Base-by-base conservation (phyloP, 2,113 vertebrate species). In the Phalacrocorax pelagicus region DNA sequence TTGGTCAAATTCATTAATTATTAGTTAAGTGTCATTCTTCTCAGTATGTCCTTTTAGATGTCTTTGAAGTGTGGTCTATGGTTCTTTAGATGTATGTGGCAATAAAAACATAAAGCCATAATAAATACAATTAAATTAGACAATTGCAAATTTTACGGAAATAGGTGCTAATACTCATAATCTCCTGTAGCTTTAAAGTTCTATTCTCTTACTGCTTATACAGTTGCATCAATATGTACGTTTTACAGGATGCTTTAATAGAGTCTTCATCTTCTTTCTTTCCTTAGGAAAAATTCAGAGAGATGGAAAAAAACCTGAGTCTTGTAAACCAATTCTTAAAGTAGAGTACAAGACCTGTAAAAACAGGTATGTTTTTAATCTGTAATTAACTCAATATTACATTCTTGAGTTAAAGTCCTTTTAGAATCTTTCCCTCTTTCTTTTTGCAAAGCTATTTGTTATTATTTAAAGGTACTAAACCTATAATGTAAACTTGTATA, bases 311-410 rank as follows among this genome's bases (percentile, higher is more conserved):
- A 99, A 99, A 94, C 88, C 98, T 96, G 99, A 99, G 88, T 98
- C 99, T 4, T 99, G 99, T 98, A 99, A 99, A 97, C 99, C 99
- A 22, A 99, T 99, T 91, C 98, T 99, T 87, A 99, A 99, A 98
- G 99, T 99, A 96, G 99, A 99, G 89, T 99, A 99, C 97, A 99
- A 99, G 97, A 99, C 99, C 36, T 99, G 98, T 96, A 99, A 98
- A 97, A 99, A 92, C 98, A 99, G 99, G 99, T 99, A 97, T 70
- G 96, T 78, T 54, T 90, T 74, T 81, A 42, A 46, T 74, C 84
- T 89, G 16, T 54, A 58, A 32, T 92, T 90, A 83, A 87, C 5
- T 75, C 12, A 55, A 5, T 67, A 16, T 71, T 84, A 38, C 15
- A 24, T 71, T 84, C 20, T 15, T 24, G 15, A 62, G 3, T 78